Evolutionary conservation across 2,888 invertebrate species (phyloP).

Genomic region (Polydrusus cervinus): DNA sequence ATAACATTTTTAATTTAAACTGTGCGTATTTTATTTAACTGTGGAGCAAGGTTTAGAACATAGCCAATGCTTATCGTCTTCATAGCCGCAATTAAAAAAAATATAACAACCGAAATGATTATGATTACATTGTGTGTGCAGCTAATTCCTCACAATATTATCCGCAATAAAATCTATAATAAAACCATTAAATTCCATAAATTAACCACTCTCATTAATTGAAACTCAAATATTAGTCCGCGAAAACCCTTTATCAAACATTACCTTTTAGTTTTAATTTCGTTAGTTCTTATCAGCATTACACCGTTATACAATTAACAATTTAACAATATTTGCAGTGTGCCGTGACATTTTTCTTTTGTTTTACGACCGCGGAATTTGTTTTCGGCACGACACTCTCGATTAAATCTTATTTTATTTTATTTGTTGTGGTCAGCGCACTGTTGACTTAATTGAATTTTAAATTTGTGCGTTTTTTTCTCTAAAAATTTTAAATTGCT

Average conservation of each 20-base stretch:
- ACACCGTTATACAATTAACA: conserved; percentile 18
- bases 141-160: conserved; percentile 15
- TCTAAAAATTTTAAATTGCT: background rate
- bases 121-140: conserved; percentile 9
- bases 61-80: background rate
- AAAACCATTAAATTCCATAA: conserved; percentile 11
- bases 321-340: conserved; percentile 20
- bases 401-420: background rate
- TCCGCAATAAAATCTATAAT: conserved; percentile 6
- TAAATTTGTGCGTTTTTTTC: conserved; percentile 6
- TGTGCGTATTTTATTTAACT: too few species aligned
- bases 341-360: conserved; percentile 9
- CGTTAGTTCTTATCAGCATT: background rate
- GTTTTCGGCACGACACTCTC: conserved; percentile 20
- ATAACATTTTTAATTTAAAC: too few species aligned
- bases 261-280: conserved; percentile 17
- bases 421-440: conserved; percentile 15
- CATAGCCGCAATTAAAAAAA: background rate
- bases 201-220: conserved; percentile 10
- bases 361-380: conserved; percentile 13
- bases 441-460: conserved; percentile 15
- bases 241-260: conserved; percentile 8
- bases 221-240: conserved; percentile 24
- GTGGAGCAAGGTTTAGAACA: too few species aligned
- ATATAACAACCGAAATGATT: background rate